These are phyloP conservation scores for Anthoscopus minutus DNA, from an alignment of 2,113 vertebrate genomes.

Conservation along the genomic window DNA sequence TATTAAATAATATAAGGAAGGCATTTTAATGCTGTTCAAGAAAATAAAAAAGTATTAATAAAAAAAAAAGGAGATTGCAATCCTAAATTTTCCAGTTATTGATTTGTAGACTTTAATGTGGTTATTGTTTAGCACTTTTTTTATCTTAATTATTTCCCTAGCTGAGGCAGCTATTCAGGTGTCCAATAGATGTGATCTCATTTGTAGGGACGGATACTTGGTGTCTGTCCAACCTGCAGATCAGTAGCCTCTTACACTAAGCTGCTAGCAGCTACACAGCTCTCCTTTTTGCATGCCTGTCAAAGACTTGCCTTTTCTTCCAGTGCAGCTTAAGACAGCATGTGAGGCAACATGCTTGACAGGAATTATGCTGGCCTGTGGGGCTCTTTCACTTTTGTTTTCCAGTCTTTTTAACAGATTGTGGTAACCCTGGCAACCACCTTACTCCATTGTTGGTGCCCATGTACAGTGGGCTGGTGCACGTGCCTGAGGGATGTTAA, in stretches of 20 bases:
- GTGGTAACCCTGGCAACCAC: conserved; percentile 26
- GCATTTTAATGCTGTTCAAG: background rate
- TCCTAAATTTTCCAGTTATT: background rate
- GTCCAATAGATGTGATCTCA: background rate
- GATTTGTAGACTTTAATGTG: background rate
- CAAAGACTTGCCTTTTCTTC: background rate
- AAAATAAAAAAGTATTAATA: background rate
- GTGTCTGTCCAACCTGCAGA: background rate
- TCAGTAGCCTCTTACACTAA: background rate
- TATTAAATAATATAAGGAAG: background rate
- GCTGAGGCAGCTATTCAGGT: background rate
- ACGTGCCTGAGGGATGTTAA: background rate
- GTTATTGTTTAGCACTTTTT: background rate
- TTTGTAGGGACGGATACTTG: background rate
- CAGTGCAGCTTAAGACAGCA: fast-evolving
- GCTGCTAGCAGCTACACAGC: fast-evolving
- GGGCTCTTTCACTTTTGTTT: background rate
- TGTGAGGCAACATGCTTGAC: background rate
- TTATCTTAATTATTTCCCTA: background rate
- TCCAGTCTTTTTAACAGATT: background rate
- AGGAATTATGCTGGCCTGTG: background rate
- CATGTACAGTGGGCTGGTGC: background rate
- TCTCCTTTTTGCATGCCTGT: background rate
- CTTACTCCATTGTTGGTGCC: background rate
- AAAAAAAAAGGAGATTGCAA: background rate